Base-by-base conservation (phyloP, 2,113 vertebrate species). In the Fregata magnificens region DNA sequence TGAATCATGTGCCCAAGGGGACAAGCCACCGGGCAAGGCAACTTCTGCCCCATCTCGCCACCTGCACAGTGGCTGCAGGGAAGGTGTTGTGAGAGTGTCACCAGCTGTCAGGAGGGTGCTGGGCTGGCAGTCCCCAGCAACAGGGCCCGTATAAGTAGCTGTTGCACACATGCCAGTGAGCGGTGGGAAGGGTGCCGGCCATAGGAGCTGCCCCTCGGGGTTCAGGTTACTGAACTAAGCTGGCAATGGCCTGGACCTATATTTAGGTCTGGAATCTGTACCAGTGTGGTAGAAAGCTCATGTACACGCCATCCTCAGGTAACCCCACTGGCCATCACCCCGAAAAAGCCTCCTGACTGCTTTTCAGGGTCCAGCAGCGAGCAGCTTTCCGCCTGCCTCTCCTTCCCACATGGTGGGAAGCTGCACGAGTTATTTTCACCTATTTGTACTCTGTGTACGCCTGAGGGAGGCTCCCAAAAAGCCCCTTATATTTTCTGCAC, bases 241-340 rank as follows among this genome's bases (percentile, higher is more conserved):
- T 85, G 93, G 70, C 47, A 65, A 9, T 0, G 3, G 28, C 25
- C 66, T 0, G 40, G 28, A 24, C 22, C 70, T 96, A 95, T 91
- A 86, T 91, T 95, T 97, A 92, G 90, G 44, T 50, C 32, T 92
- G 96, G 88, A 89, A 96, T 96, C 91, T 85, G 95, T 95, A 95
- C 88, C 53, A 91, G 49, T 61, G 86, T 89, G n/a, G 86, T 85
- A 65, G 72, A 95, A 81, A 72, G 81, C 77, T 91, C 86, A 45
- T 89, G 86, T 91, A 53, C 21, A 3, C 11, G 1, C 15, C 80
- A 90, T 90, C 95, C 95, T 93, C 65, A 65, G 88, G 77, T 96
- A 92, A 97, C 95, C 97, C 24, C 4, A 4, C 45, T 88, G 92
- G 38, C 29, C 9, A 2, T 59, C 44, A 29, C 79, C 69, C 71